Base-by-base conservation (phyloP, 2,797 vertebrate species). In the Protosalanx chinensis region DNA sequence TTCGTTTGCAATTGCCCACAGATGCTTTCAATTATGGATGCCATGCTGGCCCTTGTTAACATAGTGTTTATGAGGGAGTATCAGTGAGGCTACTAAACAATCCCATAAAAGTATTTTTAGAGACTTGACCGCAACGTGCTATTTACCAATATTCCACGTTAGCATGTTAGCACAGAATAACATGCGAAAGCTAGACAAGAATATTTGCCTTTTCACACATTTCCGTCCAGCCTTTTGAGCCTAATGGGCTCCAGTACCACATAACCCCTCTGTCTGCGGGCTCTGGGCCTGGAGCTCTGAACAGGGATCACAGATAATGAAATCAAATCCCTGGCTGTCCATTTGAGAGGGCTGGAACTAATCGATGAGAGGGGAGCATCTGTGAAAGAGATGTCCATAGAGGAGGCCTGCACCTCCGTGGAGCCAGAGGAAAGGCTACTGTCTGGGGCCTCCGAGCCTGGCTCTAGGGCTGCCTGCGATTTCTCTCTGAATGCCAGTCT, bases 281-380 rank as follows among this genome's bases (percentile, higher is more conserved):
- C 76, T 72, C 29, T 69, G 76, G 77, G 79, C 75, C 87, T 88
- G 83, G 78, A 76, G 80, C 83, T 74, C 74, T 81, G 86, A 90
- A 85, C 82, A 82, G 78, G 85, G 87, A 90, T 90, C 88, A 87
- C 81, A 81, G 84, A 79, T 89, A 82, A 89, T 89, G 91, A 90
- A 93, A 93, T 81, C 72, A 86, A 89, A 93, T 90, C 88, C 88
- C 78, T 81, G 76, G 82, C 88, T 88, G 91, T 91, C 90, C 86
- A 83, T 89, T 84, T 86, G 82, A 85, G 84, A 80, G 70, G 84
- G 70, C 90, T 92, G 92, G 91, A 92, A 93, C 91, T 81, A 92
- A 93, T 93, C 86, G 90, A 93, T 93, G 84, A 81, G 88, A 85
- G 79, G 67, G 73, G 83, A 87, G 87, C 84, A 88, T 91, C 91